Evolutionary conservation across 2,797 vertebrate species (phyloP).

Genomic region (Rhinophrynus dorsalis): DNA sequence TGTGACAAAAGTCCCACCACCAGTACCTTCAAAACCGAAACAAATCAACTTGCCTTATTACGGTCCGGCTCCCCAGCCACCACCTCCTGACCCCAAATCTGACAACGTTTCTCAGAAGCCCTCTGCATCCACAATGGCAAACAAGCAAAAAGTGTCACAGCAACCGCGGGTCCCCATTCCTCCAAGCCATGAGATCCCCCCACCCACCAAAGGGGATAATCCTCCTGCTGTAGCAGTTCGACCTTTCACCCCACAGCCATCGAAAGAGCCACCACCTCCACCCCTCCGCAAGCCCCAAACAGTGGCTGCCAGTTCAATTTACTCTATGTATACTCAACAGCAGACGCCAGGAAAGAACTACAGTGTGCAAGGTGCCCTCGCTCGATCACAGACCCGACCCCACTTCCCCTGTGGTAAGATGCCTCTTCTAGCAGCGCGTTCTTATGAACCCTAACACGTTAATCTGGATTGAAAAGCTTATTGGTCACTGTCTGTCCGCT

Average conservation of each 20-base stretch:
- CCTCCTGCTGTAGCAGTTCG: conserved; percentile 89
- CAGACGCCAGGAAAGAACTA: conserved; percentile 78
- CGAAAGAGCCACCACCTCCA: conserved; percentile 75
- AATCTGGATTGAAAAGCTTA: too few species aligned
- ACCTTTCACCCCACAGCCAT: conserved; percentile 90
- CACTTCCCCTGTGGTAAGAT: conserved; percentile 86
- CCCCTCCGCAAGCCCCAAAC: conserved; percentile 84
- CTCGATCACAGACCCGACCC: conserved; percentile 72
- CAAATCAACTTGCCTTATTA: conserved; percentile 80
- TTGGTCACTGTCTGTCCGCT: too few species aligned
- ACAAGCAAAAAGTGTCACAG: conserved; percentile 73
- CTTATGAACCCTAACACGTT: too few species aligned
- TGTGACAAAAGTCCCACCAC: conserved; percentile 89
- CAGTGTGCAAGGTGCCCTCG: conserved; percentile 74
- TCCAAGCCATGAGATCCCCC: conserved; percentile 71
- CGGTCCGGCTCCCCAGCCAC: conserved; percentile 63
- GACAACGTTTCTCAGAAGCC: conserved; percentile 70
- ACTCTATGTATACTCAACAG: conserved; percentile 93
- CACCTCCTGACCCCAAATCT: conserved; percentile 60
- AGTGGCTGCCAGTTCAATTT: conserved; percentile 88
- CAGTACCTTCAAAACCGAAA: conserved; percentile 94
- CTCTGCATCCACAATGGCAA: conserved; percentile 72
- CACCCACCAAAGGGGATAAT: conserved; percentile 82
- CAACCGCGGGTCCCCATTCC: conserved; percentile 68
- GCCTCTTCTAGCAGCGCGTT: too few species aligned